Percentiles rank a stretch among this genome's conserved stretches.
Conservation (phyloP, 2,797 vertebrate species). For the Gadopsis marmoratus region DNA sequence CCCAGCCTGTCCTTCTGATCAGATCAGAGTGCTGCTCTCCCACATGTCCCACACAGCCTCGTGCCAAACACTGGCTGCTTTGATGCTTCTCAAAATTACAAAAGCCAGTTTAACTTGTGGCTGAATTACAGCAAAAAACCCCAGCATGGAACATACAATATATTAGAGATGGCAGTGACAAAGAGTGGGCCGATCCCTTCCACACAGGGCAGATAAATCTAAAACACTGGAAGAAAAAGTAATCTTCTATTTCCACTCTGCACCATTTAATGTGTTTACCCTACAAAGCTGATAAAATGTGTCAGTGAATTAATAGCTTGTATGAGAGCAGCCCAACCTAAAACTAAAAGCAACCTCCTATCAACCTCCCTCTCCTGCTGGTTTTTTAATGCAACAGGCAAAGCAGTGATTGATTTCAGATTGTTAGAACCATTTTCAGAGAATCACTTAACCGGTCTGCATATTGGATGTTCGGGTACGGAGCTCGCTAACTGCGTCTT, state of each 20-base stretch:
- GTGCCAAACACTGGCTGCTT: conserved; percentile 17
- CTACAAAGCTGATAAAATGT: conserved; percentile 43
- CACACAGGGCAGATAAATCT: conserved; percentile 42
- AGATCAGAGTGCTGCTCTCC: conserved; percentile 22
- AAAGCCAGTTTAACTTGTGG: conserved; percentile 24
- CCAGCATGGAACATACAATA: neutral
- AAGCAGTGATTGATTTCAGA: conserved; percentile 57
- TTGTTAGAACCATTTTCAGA: conserved; percentile 41
- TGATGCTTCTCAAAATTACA: conserved; percentile 10
- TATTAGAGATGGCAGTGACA: conserved; percentile 32
- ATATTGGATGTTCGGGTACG: conserved; percentile 18
- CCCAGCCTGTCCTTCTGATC: conserved; percentile 23
- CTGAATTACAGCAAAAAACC: conserved; percentile 23
- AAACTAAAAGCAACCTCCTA: conserved; percentile 24
- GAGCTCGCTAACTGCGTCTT: conserved; percentile 19
- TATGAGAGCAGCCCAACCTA: conserved; percentile 28
- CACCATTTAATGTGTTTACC: conserved; percentile 43
- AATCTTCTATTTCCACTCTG: conserved; percentile 23
- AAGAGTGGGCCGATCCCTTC: conserved; percentile 16
- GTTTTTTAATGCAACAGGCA: conserved; percentile 34
- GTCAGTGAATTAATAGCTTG: conserved; percentile 48
- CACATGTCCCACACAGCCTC: conserved; percentile 41
- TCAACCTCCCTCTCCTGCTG: conserved; percentile 33
- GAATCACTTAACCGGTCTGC: conserved; percentile 55
- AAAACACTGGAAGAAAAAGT: conserved; percentile 37